Conservation (phyloP, 1,140 invertebrate genomes). For the Papilio glaucus region DNA sequence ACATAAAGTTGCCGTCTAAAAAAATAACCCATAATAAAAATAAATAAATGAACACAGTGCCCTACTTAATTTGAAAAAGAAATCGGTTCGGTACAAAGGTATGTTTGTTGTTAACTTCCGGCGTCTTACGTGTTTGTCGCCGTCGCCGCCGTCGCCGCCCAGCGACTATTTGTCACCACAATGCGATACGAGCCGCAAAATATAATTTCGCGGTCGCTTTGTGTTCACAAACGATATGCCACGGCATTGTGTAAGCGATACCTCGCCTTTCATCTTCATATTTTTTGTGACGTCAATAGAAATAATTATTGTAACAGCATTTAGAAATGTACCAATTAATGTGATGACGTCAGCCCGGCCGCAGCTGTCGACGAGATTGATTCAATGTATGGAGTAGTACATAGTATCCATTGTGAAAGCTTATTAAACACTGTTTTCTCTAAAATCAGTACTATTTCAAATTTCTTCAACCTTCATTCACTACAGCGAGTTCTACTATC, state of each 20-base stretch:
- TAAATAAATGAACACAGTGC: not conserved
- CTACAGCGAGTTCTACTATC: too few relatives aligned
- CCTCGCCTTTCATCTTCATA: not conserved
- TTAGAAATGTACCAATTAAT: not conserved
- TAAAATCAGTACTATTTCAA: not conserved
- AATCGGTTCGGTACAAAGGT: not conserved
- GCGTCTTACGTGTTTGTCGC: not conserved
- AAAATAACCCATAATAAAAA: constrained; percentile 5
- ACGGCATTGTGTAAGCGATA: constrained; percentile 17
- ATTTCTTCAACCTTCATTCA: too few relatives aligned
- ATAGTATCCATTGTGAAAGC: not conserved
- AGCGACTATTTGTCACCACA: constrained; percentile 15
- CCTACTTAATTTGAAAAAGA: not conserved
- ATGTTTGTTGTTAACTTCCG: constrained; percentile 3
- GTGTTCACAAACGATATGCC: constrained; percentile 9
- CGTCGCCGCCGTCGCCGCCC: too few relatives aligned
- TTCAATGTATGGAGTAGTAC: not conserved
- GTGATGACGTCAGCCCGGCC: not conserved
- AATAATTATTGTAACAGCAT: constrained; percentile 5
- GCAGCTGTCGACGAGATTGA: not conserved
- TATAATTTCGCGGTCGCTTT: not conserved
- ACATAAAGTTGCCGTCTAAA: too few relatives aligned
- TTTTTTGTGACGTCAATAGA: not conserved
- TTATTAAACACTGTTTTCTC: not conserved
- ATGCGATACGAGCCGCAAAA: not conserved